Base-by-base conservation (phyloP, 1,140 invertebrate species). In the Lethocerus indicus region DNA sequence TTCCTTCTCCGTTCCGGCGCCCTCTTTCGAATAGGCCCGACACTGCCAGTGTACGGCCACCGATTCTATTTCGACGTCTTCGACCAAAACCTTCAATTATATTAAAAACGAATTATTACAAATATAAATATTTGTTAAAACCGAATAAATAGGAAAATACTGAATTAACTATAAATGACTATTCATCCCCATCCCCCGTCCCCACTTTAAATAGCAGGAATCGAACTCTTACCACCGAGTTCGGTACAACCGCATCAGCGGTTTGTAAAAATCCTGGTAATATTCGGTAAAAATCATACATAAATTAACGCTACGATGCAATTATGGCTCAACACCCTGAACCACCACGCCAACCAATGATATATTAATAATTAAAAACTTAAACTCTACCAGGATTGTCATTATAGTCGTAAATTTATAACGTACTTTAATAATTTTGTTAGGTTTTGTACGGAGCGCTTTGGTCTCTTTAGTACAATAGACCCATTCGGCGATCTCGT, bases 11-110 rank as follows among this genome's bases (percentile, higher is more conserved):
- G 66, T 59, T 53, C 72, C 68, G 32, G 70, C 65, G 5, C 72
- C 67, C 52, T 73, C 71, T 46, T 79, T 77, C 23, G 77, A 78
- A 47, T 79, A 76, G 1, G 81, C 79, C 47, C 79, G 70, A 59
- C 82, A 88, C 43, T 86, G 79, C 84, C 84, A 88, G 56, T 83
- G 78, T 1, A 88, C 81, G 23, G 75, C 78, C 1, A 87, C 72
- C 56, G 70, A 72, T 46, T 67, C 65, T 1, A 74, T 73, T 54
- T 73, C 68, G 1, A 78, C 68, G 59, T 77, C 68, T 61, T 78
- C 74, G n/a, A 81, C 75, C 6, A 69, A 68, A 3, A 75, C 71
- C 51, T 62, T 54, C 6, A 70, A 56, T 12, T 14, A 44, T 23
- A 24, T n/a, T 40, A 6, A 9, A 40, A 40, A 40, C 1, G 14